Base-by-base conservation (phyloP, 1,140 invertebrate species). In the Nephotettix cincticeps region DNA sequence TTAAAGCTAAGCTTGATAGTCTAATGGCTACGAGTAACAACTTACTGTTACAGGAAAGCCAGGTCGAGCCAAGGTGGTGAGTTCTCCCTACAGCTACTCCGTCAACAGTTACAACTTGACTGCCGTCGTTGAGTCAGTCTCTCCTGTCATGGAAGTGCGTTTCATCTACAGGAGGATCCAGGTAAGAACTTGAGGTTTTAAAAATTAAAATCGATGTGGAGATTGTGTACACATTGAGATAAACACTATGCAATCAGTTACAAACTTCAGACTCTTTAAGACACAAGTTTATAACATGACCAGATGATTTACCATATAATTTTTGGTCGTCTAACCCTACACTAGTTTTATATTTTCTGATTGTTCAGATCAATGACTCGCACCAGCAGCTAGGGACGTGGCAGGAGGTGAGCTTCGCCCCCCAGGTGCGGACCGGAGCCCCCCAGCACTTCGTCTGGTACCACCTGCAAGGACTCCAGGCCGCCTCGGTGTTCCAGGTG, bases 91-190 rank as follows among this genome's bases (percentile, higher is more conserved):
- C 72, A 87, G 87, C 13, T 81, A 83, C 28, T 76, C 80, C 9
- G 80, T 84, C 28, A 79, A 84, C 70, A 80, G 84, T 28, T 89
- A 89, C 80, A 84, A 86, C 70, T 79, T 89, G 29, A 82, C 83
- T 71, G 89, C 88, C 82, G 83, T 83, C 56, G 86, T 89, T 25
- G 87, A 89, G 78, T 87, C 85, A 71, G 88, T 89, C 74, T 87
- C 88, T 68, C 87, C 87, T 30, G 78, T 89, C 28, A 82, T 87
- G 71, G 88, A 89, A 78, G 84, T 88, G 29, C 76, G 87, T 47
- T 81, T 89, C 29, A 81, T 89, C 21, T 89, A 88, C 68, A 80
- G 88, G 56, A 86, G 86, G 76, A 80, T 89, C 0, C 83, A 87
- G 81, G 87, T 88, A 74, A 84, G 84, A 43, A 9, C 40, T 9